Evolutionary conservation across 2,888 invertebrate species (phyloP).

Genomic region (Phortica magna): DNA sequence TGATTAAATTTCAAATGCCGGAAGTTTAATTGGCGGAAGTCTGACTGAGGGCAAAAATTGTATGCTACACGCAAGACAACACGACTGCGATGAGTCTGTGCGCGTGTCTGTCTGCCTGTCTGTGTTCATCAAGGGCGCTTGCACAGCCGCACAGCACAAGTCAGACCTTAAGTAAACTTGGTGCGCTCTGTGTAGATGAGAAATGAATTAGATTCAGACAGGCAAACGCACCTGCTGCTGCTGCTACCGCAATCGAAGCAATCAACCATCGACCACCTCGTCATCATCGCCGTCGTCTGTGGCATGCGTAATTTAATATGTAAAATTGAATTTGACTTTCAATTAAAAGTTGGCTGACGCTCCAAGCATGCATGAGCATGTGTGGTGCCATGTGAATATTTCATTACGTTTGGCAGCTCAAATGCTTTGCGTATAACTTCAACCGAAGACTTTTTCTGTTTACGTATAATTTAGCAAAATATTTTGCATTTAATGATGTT

Average conservation of each 20-base stretch:
- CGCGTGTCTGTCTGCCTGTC: not conserved
- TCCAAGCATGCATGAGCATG: constrained; percentile 36
- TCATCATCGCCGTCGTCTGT: not conserved
- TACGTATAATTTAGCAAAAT: not conserved
- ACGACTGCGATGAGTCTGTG: not conserved
- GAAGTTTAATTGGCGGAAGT: constrained; percentile 59
- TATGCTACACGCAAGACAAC: constrained; percentile 55
- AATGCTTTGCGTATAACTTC: not conserved
- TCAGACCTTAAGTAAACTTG: not conserved
- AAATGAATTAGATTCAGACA: not conserved
- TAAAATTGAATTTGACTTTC: constrained; percentile 69
- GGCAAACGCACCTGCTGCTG: not conserved
- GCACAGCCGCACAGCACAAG: not conserved
- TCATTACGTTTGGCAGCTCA: not conserved
- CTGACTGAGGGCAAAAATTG: constrained; percentile 38
- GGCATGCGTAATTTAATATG: constrained; percentile 52
- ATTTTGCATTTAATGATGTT: not conserved
- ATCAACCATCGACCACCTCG: no score
- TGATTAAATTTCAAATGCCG: constrained; percentile 54
- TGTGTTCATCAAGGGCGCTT: constrained; percentile 17
- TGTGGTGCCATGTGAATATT: constrained; percentile 23
- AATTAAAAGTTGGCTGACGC: constrained; percentile 57
- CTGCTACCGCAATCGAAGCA: not conserved
- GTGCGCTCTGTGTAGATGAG: not conserved
- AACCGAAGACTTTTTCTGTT: not conserved